Base-by-base conservation (phyloP, 2,888 invertebrate genomes). In the Piscicola geometra region DNA sequence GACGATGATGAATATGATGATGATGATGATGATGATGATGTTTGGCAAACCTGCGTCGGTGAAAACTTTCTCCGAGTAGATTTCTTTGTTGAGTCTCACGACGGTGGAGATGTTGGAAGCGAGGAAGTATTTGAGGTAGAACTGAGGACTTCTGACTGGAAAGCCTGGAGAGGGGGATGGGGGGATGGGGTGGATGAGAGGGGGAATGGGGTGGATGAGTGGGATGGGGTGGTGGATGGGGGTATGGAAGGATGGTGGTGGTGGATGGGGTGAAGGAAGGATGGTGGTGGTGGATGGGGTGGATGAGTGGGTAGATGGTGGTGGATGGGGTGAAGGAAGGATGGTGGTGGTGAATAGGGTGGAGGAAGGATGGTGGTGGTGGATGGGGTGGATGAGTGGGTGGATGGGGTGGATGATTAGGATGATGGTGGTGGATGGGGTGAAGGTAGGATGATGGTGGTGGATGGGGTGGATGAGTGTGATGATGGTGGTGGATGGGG, bases 51-150 rank as follows among this genome's bases (percentile, higher is more conserved):
- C 98, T 73, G 92, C 93, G 79, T 91, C 89, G 0, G 90, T 90
- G 86, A 99, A 99, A 76, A 90, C 88, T 52, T 90, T 88, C 0
- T 94, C 91, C 85, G 95, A 93, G 85, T 98, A 98, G 25, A 93
- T 90, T 85, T 94, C 94, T 85, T 93, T 91, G 87, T 97, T 99
- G 60, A 99, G 87, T 76, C 93, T 88, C 56, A 97, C 90, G 78
- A 97, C 90, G 0, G 93, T 91, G 0, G 92, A 91, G 52, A 97
- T 92, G 85, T 90, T 90, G 85, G 94, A 90, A 21, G 89, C 89
- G 30, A 90, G 89, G 87, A 96, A 97, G 86, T 96, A 97, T 0
- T 90, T 88, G 86, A 95, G 93, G 87, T 97, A 97, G 77, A 92
- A 91, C 81, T 95, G 94, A 0, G 96, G 95, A 60, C 94, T 90